phyloP scores from a whole-genome alignment of 2,797 vertebrate species.

The Lagorchestes hirsutus region DNA sequence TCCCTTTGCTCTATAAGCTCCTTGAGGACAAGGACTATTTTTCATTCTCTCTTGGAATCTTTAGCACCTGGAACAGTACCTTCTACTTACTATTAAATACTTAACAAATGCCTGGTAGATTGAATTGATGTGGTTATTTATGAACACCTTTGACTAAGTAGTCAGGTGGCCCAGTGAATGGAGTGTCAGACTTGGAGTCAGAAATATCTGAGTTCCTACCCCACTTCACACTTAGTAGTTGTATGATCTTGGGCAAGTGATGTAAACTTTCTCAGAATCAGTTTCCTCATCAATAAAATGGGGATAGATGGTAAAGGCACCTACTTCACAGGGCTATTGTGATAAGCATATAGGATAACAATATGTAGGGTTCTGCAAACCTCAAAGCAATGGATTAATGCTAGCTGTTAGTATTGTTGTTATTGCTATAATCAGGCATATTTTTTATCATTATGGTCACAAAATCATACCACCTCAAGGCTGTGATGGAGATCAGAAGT shows the following conservation, averaged over 20 bases:
- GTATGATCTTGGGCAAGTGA: neutral
- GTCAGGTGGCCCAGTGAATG: neutral
- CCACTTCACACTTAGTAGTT: neutral
- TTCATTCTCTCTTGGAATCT: neutral
- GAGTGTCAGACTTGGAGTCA: neutral
- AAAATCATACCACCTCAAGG: neutral
- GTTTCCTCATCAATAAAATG: neutral
- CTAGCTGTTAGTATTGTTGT: neutral
- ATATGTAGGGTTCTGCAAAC: neutral
- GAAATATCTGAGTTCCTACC: neutral
- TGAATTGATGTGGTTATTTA: neutral
- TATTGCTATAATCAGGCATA: neutral
- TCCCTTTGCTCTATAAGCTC: neutral
- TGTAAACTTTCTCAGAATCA: neutral
- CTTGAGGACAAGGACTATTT: neutral
- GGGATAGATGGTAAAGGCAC: neutral
- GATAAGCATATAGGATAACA: neutral
- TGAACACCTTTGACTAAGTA: neutral
- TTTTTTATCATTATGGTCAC: neutral
- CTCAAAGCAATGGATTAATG: neutral
- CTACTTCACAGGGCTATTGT: neutral
- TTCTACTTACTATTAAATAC: neutral
- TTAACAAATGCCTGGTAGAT: neutral
- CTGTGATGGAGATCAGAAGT: neutral
- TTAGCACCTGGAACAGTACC: neutral